Conservation (phyloP, 1,140 invertebrate species). For the Hylaeus anthracinus region DNA sequence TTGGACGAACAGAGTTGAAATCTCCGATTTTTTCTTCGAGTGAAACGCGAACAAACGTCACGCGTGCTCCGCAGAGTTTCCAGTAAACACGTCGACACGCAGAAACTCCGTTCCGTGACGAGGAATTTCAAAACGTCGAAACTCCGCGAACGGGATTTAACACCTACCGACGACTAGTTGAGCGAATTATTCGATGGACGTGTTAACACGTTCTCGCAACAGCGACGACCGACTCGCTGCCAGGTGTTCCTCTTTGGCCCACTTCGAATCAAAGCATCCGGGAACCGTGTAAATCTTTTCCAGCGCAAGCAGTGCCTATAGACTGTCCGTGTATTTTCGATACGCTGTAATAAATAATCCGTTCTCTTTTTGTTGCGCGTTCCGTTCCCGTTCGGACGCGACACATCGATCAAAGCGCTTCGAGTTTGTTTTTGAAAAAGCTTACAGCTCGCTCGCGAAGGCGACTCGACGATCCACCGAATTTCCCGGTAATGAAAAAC, state of each 20-base stretch:
- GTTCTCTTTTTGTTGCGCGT: neutral
- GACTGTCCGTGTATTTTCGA: constrained; percentile 22
- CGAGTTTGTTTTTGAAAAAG: constrained; percentile 26
- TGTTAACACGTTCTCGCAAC: constrained; percentile 37
- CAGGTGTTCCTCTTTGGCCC: neutral
- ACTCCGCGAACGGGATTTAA: constrained; percentile 53
- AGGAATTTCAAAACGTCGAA: constrained; percentile 57
- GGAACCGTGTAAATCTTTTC: constrained; percentile 30
- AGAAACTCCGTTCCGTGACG: constrained; percentile 19
- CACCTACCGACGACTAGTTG: constrained; percentile 11
- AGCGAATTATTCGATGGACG: constrained; percentile 19
- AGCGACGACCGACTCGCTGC: neutral
- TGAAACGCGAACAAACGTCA: constrained; percentile 1
- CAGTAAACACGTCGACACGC: constrained; percentile 16
- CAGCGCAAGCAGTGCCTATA: constrained; percentile 17
- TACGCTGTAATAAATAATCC: constrained; percentile 37
- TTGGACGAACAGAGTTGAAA: neutral
- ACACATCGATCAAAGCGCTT: constrained; percentile 24
- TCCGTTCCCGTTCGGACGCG: neutral
- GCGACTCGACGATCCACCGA: neutral
- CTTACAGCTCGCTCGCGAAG: neutral
- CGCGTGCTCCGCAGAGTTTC: neutral
- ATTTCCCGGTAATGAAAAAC: neutral
- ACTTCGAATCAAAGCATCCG: neutral
- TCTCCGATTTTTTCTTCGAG: neutral